phyloP scores from a whole-genome alignment of 2,888 invertebrate genomes.

The Stenolophus ochropezus region DNA sequence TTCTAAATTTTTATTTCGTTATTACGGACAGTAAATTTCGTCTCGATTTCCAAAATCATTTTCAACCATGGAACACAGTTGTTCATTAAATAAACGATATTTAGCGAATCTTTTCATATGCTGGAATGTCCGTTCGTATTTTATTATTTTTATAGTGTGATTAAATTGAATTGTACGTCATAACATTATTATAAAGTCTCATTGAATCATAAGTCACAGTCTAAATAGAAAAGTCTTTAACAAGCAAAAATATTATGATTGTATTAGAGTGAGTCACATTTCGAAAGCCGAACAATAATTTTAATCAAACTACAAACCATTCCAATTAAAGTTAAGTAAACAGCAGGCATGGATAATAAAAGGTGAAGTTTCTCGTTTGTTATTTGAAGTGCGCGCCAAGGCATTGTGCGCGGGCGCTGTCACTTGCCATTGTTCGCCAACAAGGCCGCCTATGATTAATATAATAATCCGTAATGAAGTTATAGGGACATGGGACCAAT shows the following conservation, averaged over 20 bases:
- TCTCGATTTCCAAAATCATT: too few relatives aligned
- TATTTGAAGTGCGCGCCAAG: conserved; percentile 4
- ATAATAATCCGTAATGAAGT: conserved; percentile 73
- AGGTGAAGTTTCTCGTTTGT: conserved; percentile 20
- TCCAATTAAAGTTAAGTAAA: conserved; percentile 38
- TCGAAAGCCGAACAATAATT: conserved; percentile 33
- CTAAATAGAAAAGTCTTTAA: neutral
- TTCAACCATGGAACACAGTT: too few relatives aligned
- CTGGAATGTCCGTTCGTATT: too few relatives aligned
- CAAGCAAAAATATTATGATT: conserved; percentile 2
- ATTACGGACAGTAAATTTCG: too few relatives aligned
- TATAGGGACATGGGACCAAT: conserved; percentile 71
- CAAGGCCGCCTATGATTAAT: conserved; percentile 72
- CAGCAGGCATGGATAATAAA: conserved; percentile 19
- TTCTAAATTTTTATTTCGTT: too few relatives aligned
- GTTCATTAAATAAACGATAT: too few relatives aligned
- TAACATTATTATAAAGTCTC: too few relatives aligned
- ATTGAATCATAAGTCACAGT: neutral
- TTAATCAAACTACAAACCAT: conserved; percentile 22
- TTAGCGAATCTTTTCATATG: too few relatives aligned
- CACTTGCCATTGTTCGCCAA: conserved; percentile 67
- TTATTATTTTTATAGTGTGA: too few relatives aligned
- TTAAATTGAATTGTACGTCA: too few relatives aligned
- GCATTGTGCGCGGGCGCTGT: conserved; percentile 51
- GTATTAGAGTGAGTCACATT: conserved; percentile 13